These are phyloP conservation scores for Phycodurus eques DNA, from an alignment of 2,113 vertebrate genomes.

Conservation along the genomic window DNA sequence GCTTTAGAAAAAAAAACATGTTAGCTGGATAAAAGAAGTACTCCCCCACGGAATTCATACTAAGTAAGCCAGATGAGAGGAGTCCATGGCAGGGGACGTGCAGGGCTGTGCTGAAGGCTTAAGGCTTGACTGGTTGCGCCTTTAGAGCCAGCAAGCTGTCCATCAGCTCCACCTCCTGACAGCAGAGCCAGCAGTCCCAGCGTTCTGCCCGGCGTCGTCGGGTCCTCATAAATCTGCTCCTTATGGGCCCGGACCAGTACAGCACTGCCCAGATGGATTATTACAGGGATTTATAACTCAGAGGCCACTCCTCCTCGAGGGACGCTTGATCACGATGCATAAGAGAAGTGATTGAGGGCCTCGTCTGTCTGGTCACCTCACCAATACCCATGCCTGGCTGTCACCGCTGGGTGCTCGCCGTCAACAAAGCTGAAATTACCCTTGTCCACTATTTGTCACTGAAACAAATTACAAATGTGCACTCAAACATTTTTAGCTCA, in stretches of 20 bases:
- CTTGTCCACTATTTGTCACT: conserved; percentile 3
- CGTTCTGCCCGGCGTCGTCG: conserved; percentile 40
- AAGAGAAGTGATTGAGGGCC: conserved; percentile 47
- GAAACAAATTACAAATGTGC: not conserved
- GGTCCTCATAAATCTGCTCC: conserved; percentile 72
- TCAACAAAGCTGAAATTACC: conserved; percentile 46
- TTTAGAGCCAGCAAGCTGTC: conserved; percentile 42
- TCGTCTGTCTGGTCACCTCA: conserved; percentile 35
- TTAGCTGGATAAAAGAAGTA: no score
- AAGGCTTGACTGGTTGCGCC: conserved; percentile 36
- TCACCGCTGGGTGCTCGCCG: conserved; percentile 31
- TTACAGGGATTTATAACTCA: conserved; percentile 74
- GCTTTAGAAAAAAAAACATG: no score
- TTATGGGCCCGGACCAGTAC: conserved; percentile 64
- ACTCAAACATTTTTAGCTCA: not conserved
- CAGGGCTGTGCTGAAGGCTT: not conserved
- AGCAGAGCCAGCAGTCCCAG: conserved; percentile 45
- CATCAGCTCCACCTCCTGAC: conserved; percentile 67
- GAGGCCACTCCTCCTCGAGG: conserved; percentile 62
- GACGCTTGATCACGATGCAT: conserved; percentile 54
- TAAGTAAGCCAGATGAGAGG: no score
- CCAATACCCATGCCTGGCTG: conserved; percentile 36
- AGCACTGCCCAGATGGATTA: conserved; percentile 67
- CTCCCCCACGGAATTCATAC: no score
- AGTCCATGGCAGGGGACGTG: not conserved